A percentile compares a stretch with the other conserved stretches of the same genome.
These are phyloP conservation scores for Anastrepha ludens DNA, from an alignment of 1,140 invertebrate species.

Conservation along the genomic window DNA sequence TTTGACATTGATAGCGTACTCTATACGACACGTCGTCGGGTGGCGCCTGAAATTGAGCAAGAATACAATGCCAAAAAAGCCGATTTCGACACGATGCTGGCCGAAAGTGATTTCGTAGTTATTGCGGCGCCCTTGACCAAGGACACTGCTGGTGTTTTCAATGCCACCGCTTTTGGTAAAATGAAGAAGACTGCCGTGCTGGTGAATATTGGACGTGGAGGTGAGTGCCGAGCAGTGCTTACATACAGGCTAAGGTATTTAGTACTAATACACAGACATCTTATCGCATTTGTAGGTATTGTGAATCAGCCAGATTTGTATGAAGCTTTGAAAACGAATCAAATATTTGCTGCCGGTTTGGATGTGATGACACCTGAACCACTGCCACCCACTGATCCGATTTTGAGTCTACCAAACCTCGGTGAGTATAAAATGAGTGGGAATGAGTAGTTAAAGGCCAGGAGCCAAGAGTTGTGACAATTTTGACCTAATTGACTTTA, in stretches of 20 bases:
- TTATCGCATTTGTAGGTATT: constrained; percentile 77
- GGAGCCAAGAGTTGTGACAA: no score
- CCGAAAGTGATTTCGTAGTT: constrained; percentile 88
- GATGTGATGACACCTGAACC: constrained; percentile 96
- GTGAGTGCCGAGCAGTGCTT: constrained; percentile 79
- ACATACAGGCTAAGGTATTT: constrained; percentile 80
- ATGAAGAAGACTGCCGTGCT: constrained; percentile 91
- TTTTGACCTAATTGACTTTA: no score
- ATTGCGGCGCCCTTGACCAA: constrained; percentile 81
- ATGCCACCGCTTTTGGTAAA: constrained; percentile 82
- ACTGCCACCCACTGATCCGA: constrained; percentile 84
- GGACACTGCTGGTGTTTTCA: constrained; percentile 86
- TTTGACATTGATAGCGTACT: constrained; percentile 85
- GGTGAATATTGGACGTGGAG: constrained; percentile 87
- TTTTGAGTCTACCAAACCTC: constrained; percentile 87
- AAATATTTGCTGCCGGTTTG: constrained; percentile 91
- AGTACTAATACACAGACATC: constrained; percentile 79
- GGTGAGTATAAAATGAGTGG: constrained; percentile 76
- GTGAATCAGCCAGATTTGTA: constrained; percentile 88
- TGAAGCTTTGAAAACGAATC: constrained; percentile 82
- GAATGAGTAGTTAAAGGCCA: no score
- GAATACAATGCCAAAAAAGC: constrained; percentile 85
- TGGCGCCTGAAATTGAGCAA: constrained; percentile 78
- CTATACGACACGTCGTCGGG: constrained; percentile 81
- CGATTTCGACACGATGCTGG: constrained; percentile 81